These are phyloP conservation scores for Apis mellifera DNA, from an alignment of 1,140 invertebrate genomes.

Conservation along the genomic window Amel_HAv3.1 CM009932.2:14204001-14204500, in stretches of 20 bases:
- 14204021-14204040: not conserved
- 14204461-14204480: conserved; percentile 33
- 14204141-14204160: not conserved
- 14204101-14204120: not conserved
- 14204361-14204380: conserved; percentile 61
- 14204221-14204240: conserved; percentile 27
- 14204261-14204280: conserved; percentile 21
- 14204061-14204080: not conserved
- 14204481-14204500: conserved; percentile 44
- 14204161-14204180: not conserved
- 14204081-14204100: not conserved
- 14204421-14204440: conserved; percentile 77
- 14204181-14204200: not conserved
- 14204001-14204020: conserved; percentile 16
- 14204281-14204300: not conserved
- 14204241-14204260: conserved; percentile 14
- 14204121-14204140: not conserved
- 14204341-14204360: conserved; percentile 23
- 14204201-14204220: no score
- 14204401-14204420: conserved; percentile 76
- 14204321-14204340: conserved; percentile 29
- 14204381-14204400: conserved; percentile 79
- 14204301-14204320: not conserved
- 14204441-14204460: conserved; percentile 59
- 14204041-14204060: not conserved